Conservation (phyloP, 2,113 vertebrate genomes). For the Pseudolaguvia tuberculata region DNA sequence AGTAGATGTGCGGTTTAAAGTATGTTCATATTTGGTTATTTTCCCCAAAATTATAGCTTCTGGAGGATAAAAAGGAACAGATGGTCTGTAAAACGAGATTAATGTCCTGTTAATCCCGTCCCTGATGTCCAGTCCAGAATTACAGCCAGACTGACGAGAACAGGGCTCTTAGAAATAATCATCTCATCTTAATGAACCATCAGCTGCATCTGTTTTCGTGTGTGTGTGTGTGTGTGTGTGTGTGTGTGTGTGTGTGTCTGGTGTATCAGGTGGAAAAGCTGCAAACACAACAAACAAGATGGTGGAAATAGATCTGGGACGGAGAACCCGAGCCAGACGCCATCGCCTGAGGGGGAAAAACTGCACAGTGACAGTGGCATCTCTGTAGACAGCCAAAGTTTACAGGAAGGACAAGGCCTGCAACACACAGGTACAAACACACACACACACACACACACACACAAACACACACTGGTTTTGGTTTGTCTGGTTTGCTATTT, state of each 20-base stretch:
- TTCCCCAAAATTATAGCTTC: too few relatives aligned
- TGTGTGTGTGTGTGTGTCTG: constrained; percentile 57
- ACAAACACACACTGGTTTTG: too few relatives aligned
- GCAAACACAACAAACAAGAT: constrained; percentile 92
- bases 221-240: constrained; percentile 3
- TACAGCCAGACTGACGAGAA: too few relatives aligned
- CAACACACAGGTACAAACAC: constrained; percentile 61
- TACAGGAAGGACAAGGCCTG: constrained; percentile 81
- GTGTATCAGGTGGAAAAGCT: constrained; percentile 95
- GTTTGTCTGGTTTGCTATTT: too few relatives aligned
- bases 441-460: constrained; percentile 14
- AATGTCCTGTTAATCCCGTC: too few relatives aligned
- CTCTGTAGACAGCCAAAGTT: constrained; percentile 93
- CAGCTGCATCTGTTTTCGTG: neutral
- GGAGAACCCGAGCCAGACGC: constrained; percentile 85
- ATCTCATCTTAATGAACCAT: neutral
- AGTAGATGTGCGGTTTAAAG: too few relatives aligned
- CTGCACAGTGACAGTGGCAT: constrained; percentile 97
- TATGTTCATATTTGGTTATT: neutral
- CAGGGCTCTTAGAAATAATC: neutral
- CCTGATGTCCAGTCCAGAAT: too few relatives aligned
- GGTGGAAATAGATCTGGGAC: constrained; percentile 79
- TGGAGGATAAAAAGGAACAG: too few relatives aligned
- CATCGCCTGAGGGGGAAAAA: constrained; percentile 90
- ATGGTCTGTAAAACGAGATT: too few relatives aligned